phyloP scores from a whole-genome alignment of 2,888 invertebrate genomes.

The Hanleya hanleyi region DNA sequence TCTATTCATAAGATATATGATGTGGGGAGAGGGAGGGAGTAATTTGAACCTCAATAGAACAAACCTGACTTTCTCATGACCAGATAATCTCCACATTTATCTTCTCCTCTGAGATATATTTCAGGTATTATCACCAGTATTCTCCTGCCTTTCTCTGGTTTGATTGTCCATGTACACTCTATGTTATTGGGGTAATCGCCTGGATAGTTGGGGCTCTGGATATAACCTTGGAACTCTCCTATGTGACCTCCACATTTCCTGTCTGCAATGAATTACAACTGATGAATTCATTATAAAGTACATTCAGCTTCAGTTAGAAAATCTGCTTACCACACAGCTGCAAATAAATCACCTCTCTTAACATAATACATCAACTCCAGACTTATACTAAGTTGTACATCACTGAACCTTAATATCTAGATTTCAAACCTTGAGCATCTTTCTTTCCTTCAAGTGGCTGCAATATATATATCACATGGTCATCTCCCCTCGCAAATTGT shows the following conservation, averaged over 20 bases:
- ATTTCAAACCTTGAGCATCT: too few relatives aligned
- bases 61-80: slow-evolving; percentile 73
- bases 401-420: too few relatives aligned
- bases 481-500: too few relatives aligned
- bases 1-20: neutral
- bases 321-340: too few relatives aligned
- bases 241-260: slow-evolving; percentile 60
- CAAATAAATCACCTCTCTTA: too few relatives aligned
- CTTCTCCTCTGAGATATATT: slow-evolving; percentile 67
- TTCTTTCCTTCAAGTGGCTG: too few relatives aligned
- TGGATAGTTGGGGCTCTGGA: slow-evolving; percentile 75
- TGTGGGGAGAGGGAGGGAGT: neutral
- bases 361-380: too few relatives aligned
- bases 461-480: too few relatives aligned
- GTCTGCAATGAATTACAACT: slow-evolving; percentile 45
- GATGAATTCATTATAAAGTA: too few relatives aligned
- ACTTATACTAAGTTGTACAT: too few relatives aligned
- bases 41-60: neutral
- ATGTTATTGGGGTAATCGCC: slow-evolving; percentile 73
- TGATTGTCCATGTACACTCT: slow-evolving; percentile 74
- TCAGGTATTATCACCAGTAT: slow-evolving; percentile 74
- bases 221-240: slow-evolving; percentile 66
- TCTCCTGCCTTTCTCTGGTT: slow-evolving; percentile 69
- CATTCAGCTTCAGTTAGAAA: too few relatives aligned
- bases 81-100: slow-evolving; percentile 73